phyloP scores from a whole-genome alignment of 2,797 vertebrate genomes.

The Schizopygopsis malacanthus region DNA sequence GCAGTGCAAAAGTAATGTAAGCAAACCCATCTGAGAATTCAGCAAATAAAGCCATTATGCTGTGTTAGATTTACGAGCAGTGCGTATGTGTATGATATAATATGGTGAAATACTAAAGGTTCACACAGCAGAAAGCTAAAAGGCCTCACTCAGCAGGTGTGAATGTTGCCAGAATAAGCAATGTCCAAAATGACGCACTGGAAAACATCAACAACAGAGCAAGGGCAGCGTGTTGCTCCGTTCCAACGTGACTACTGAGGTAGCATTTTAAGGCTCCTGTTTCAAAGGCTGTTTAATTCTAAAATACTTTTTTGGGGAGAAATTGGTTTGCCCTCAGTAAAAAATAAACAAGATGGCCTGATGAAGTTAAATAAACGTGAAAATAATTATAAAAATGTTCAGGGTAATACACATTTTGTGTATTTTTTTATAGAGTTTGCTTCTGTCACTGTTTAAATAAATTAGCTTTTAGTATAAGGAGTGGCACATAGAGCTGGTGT shows the following conservation, averaged over 20 bases:
- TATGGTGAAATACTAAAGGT: slow-evolving; percentile 34
- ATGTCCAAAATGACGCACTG: slow-evolving; percentile 73
- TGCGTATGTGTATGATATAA: slow-evolving; percentile 21
- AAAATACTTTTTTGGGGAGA: not conserved
- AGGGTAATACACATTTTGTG: not conserved
- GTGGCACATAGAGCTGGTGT: not conserved
- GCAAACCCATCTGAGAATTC: slow-evolving; percentile 7
- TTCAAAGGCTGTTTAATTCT: not conserved
- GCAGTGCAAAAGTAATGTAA: not conserved
- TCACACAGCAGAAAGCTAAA: slow-evolving; percentile 63
- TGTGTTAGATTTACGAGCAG: slow-evolving; percentile 17
- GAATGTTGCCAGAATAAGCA: slow-evolving; percentile 73
- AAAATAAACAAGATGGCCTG: not conserved
- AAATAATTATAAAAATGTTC: not conserved
- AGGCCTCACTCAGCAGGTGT: slow-evolving; percentile 71
- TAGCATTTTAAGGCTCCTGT: slow-evolving; percentile 2
- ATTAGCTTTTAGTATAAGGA: not conserved
- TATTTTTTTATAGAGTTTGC: not conserved
- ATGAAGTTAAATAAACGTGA: not conserved
- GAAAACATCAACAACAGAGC: slow-evolving; percentile 65
- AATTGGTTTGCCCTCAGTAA: not conserved
- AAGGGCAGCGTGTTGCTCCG: slow-evolving; percentile 54
- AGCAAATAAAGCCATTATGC: slow-evolving; percentile 27
- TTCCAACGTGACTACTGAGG: slow-evolving; percentile 8
- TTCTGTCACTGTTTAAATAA: not conserved